phyloP scores from a whole-genome alignment of 2,888 invertebrate genomes.

The Tetragonisca angustula region DNA sequence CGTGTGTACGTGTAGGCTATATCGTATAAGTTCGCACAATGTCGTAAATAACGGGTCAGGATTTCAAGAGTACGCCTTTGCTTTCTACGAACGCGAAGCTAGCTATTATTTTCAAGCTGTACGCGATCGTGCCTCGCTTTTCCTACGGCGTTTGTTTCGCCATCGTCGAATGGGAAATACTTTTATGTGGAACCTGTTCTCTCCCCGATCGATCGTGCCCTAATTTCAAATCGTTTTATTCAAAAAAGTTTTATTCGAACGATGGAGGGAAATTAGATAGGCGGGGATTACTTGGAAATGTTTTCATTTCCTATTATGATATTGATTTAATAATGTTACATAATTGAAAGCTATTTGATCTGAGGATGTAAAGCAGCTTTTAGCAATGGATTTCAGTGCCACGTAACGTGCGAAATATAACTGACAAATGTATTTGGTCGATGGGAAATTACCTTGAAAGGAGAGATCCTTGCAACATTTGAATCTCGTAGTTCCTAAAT shows the following conservation, averaged over 20 bases:
- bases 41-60: constrained; percentile 24
- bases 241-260: no score
- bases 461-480: no score
- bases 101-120: constrained; percentile 56
- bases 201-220: background rate
- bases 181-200: constrained; percentile 14
- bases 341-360: no score
- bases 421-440: no score
- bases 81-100: constrained; percentile 55
- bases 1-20: constrained; percentile 1
- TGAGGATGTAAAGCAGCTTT: no score
- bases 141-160: constrained; percentile 47
- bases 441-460: no score
- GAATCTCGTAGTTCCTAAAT: background rate
- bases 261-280: background rate
- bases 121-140: constrained; percentile 45
- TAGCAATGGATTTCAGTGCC: no score
- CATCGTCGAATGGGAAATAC: constrained; percentile 47
- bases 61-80: constrained; percentile 40
- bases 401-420: no score
- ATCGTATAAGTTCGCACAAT: constrained; percentile 9
- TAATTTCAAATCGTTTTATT: background rate
- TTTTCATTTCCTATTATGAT: no score
- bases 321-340: no score
- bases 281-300: no score